Percentiles rank a stretch among this genome's conserved stretches.
These are phyloP conservation scores for Nyctibius bracteatus DNA, from an alignment of 2,113 vertebrate species.

Conservation along the genomic window DNA sequence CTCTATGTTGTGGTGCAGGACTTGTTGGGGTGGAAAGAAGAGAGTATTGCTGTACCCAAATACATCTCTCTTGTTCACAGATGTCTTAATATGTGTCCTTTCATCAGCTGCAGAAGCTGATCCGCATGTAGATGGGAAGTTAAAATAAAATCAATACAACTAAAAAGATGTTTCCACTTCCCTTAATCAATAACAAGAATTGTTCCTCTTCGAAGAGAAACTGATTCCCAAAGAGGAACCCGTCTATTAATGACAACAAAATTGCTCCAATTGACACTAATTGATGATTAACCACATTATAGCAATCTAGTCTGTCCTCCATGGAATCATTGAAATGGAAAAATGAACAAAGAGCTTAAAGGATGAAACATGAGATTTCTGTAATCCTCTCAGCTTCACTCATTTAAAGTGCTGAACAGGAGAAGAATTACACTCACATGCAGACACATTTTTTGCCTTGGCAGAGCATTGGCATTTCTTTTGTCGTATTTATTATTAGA, in stretches of 20 bases:
- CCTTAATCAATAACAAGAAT: background rate
- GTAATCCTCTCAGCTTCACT: background rate
- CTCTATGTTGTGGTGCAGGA: background rate
- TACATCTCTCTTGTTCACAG: background rate
- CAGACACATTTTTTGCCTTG: background rate
- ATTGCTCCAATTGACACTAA: background rate
- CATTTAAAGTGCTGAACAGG: background rate
- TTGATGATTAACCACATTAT: background rate
- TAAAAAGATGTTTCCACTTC: background rate
- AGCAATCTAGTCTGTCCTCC: background rate
- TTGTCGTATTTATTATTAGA: background rate
- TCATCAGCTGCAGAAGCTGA: background rate
- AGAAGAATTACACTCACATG: background rate
- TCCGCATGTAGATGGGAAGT: background rate
- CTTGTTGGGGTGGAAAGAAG: background rate
- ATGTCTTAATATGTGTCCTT: fast-evolving
- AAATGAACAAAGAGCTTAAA: background rate
- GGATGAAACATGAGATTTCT: background rate
- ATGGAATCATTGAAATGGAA: background rate
- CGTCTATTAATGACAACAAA: background rate
- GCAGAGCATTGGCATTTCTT: background rate
- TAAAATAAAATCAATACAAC: background rate
- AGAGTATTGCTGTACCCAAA: background rate
- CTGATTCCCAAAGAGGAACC: background rate
- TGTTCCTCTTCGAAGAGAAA: background rate